Percentiles rank a stretch among this genome's conserved stretches.
phyloP scores from a whole-genome alignment of 2,888 invertebrate genomes.

The Agriopis leucophaearia region DNA sequence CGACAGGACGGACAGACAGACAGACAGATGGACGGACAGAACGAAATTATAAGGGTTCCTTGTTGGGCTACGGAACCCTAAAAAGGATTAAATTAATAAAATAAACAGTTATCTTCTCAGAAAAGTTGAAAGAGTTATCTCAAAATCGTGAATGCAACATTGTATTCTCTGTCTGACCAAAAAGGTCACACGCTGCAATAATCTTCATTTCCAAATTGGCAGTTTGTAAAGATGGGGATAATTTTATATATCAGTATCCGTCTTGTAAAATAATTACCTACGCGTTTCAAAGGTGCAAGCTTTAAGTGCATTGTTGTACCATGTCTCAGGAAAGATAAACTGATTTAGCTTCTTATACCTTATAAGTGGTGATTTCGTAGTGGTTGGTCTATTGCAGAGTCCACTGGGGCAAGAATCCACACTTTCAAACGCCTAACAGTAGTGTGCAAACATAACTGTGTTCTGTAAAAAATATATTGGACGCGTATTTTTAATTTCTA shows the following conservation, averaged over 20 bases:
- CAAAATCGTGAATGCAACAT: slow-evolving; percentile 20
- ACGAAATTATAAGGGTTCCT: too few species aligned
- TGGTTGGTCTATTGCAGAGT: too few species aligned
- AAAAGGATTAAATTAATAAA: neutral
- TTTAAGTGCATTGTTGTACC: slow-evolving; percentile 3
- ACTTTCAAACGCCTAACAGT: too few species aligned
- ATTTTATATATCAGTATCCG: slow-evolving; percentile 24
- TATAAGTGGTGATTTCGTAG: too few species aligned
- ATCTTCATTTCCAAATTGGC: slow-evolving; percentile 33
- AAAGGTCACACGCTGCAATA: slow-evolving; percentile 35
- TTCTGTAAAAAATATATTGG: too few species aligned
- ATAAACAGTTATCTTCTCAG: neutral
- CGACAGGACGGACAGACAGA: too few species aligned
- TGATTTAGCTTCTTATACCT: too few species aligned
- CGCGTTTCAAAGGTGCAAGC: slow-evolving; percentile 15
- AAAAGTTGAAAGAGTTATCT: slow-evolving; percentile 13
- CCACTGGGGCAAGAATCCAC: too few species aligned
- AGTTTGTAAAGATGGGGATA: slow-evolving; percentile 37
- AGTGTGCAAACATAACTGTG: too few species aligned
- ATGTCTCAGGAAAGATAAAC: neutral
- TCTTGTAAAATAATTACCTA: slow-evolving; percentile 34
- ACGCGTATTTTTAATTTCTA: too few species aligned
- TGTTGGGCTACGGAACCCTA: too few species aligned
- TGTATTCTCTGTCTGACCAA: slow-evolving; percentile 7
- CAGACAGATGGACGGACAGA: too few species aligned